Base-by-base conservation (phyloP, 2,888 invertebrate species). In the Silvanus unidentatus region DNA sequence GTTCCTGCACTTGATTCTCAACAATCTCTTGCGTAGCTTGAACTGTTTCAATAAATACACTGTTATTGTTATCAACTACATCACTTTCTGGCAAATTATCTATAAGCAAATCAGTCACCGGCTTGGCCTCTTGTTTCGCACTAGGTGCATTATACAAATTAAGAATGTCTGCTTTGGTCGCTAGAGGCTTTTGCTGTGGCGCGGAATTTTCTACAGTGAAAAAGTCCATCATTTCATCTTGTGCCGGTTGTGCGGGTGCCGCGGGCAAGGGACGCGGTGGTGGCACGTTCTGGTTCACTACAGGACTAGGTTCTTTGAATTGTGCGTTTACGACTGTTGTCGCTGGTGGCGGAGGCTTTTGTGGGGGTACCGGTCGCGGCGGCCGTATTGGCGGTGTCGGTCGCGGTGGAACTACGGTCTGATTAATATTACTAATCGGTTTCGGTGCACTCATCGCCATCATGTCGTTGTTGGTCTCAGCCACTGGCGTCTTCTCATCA, bases 81-180 rank as follows among this genome's bases (percentile, higher is more conserved):
- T 35, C 40, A 28, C 10, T 11, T 36, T 55, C 55, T 1, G 53
- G 38, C 27, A 37, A 15, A 54, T 46, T 9, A 47, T 40, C 12
- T 47, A 39, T 32, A 11, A 61, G 47, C 12, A 63, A 43, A 47
- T 62, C 60, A 16, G 55, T 55, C 34, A 15, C 15, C n/a, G 32
- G 32, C 8, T 51, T 52, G 10, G 48, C 43, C 27, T 47, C 44
- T 42, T 57, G 53, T 44, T 51, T 58, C 9, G 59, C 11, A 5
- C 11, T 11, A n/a, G 55, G 10, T 30, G 56, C 49, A 43, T 71
- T 70, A 46, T 71, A 72, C 13, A 72, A 58, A 52, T 70, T 72
- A 49, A 72, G 53, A 44, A 72, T 72, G 47, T 72, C 72, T 1
- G 68, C 69, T 27, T 66, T 70, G 2, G 69, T 63, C 10, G 75